Conservation (phyloP, 2,797 vertebrate genomes). For the Toxotes lorentzi region DNA sequence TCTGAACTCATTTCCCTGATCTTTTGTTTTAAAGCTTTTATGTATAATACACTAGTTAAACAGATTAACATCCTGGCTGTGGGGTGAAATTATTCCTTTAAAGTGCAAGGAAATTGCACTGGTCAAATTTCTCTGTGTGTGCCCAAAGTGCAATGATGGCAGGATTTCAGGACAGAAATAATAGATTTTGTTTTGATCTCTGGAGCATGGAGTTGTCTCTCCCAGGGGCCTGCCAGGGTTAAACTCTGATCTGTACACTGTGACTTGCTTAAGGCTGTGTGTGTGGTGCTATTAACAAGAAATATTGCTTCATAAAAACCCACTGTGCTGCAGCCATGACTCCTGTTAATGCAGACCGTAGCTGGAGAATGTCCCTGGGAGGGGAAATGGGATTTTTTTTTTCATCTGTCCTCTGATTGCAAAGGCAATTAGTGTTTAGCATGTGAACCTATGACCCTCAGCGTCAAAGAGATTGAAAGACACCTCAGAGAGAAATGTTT, state of each 20-base stretch:
- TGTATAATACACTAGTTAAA: constrained; percentile 55
- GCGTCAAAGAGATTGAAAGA: constrained; percentile 47
- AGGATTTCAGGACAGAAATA: constrained; percentile 65
- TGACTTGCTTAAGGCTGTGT: constrained; percentile 72
- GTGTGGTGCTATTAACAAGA: constrained; percentile 81
- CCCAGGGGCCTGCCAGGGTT: constrained; percentile 72
- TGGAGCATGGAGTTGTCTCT: constrained; percentile 59
- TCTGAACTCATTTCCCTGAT: constrained; percentile 36
- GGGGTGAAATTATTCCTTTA: constrained; percentile 48
- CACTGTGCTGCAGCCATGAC: constrained; percentile 63
- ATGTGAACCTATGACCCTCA: constrained; percentile 46
- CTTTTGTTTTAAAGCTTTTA: constrained; percentile 51
- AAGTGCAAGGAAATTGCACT: constrained; percentile 56
- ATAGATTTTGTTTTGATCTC: constrained; percentile 70
- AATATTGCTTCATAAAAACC: constrained; percentile 84
- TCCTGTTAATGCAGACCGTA: constrained; percentile 65
- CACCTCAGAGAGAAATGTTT: constrained; percentile 49
- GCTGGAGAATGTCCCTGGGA: constrained; percentile 52
- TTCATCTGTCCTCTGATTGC: constrained; percentile 51
- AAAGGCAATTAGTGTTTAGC: constrained; percentile 68
- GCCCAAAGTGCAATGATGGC: constrained; percentile 56
- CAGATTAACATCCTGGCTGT: constrained; percentile 48
- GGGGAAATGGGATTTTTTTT: constrained; percentile 42
- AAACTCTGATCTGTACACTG: constrained; percentile 73
- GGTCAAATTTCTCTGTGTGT: constrained; percentile 42